Conservation (phyloP, 2,113 vertebrate species). For the Austrofundulus limnaeus region DNA sequence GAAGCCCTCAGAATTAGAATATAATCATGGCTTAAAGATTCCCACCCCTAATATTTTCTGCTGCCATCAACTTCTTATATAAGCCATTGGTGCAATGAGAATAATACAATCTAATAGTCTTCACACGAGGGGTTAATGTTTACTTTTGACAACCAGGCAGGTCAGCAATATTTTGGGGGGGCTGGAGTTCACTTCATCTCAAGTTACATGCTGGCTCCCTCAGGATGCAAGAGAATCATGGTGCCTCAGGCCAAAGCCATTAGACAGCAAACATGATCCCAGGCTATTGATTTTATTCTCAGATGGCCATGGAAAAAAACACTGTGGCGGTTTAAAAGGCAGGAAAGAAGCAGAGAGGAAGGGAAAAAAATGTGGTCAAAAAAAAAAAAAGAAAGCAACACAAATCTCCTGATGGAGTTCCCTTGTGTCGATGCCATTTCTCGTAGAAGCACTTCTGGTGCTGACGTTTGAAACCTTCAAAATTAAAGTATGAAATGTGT, state of each 20-base stretch:
- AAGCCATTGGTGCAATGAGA: not conserved
- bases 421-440: conserved; percentile 23
- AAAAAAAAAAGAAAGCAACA: conserved; percentile 17
- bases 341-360: conserved; percentile 10
- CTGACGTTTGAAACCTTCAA: not conserved
- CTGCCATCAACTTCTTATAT: not conserved
- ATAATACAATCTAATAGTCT: not conserved
- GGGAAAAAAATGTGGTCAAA: not conserved
- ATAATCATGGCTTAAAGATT: too few relatives aligned
- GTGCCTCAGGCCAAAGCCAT: conserved; percentile 59
- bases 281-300: conserved; percentile 74
- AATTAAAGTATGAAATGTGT: not conserved
- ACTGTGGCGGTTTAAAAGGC: conserved; percentile 25
- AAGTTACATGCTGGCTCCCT: conserved; percentile 64
- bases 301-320: conserved; percentile 7
- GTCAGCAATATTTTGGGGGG: conserved; percentile 28
- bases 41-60: too few relatives aligned
- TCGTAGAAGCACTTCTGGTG: too few relatives aligned
- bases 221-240: conserved; percentile 55
- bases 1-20: too few relatives aligned
- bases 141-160: conserved; percentile 18
- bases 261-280: conserved; percentile 75
- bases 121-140: conserved; percentile 5
- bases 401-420: conserved; percentile 27
- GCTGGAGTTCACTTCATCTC: conserved; percentile 47